A percentile compares a stretch with the other conserved stretches of the same genome.
Conservation (phyloP, 2,888 invertebrate genomes). For the Ichneumon xanthorius region DNA sequence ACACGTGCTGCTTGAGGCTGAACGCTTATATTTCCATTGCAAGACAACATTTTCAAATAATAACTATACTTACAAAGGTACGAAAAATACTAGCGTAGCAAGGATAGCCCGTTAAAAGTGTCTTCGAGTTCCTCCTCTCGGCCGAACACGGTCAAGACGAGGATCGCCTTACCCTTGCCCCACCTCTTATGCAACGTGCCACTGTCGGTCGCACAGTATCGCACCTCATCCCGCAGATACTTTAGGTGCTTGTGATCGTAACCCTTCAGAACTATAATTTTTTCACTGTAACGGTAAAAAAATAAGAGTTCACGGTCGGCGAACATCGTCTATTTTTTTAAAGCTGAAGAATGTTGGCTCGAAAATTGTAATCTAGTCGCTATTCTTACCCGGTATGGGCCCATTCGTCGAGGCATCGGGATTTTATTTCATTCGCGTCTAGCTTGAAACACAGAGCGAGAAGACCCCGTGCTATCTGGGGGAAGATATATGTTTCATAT, state of each 20-base stretch:
- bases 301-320: neutral
- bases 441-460: constrained; percentile 70
- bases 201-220: constrained; percentile 68
- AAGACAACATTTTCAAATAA: neutral
- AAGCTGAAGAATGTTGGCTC: constrained; percentile 7
- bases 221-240: constrained; percentile 71
- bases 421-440: constrained; percentile 62
- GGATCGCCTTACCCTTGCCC: constrained; percentile 68
- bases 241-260: constrained; percentile 75
- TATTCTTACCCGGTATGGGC: constrained; percentile 70
- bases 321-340: constrained; percentile 24
- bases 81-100: constrained; percentile 65
- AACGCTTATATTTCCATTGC: too few species aligned
- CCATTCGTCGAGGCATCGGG: constrained; percentile 71
- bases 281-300: constrained; percentile 66
- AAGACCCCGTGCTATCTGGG: constrained; percentile 74
- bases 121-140: constrained; percentile 84
- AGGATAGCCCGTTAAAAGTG: constrained; percentile 81
- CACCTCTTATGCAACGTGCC: constrained; percentile 69
- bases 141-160: constrained; percentile 85
- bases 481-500: constrained; percentile 15
- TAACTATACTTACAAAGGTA: neutral
- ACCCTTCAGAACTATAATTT: constrained; percentile 73
- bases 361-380: neutral
- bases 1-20: too few species aligned